Base-by-base conservation (phyloP, 2,113 vertebrate genomes). In the Chunga burmeisteri region DNA sequence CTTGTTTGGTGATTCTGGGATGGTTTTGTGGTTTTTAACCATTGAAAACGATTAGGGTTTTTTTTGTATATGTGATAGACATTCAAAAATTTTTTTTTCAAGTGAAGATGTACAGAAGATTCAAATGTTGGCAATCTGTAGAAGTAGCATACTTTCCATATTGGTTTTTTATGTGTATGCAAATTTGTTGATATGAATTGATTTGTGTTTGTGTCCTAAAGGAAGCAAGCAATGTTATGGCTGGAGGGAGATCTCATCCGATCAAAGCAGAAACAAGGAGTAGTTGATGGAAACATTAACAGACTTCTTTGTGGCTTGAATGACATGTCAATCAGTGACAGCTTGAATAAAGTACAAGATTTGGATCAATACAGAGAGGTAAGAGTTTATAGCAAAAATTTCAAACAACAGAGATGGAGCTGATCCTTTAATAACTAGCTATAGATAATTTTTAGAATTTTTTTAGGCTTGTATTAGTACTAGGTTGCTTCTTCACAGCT, bases 161-260 rank as follows among this genome's bases (percentile, higher is more conserved):
- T 2, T 70, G 5, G 0, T 42, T 88, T 88, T 87, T 63, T 52
- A 40, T 27, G 5, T 84, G 16, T 47, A 15, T 63, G 30, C 27
- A 73, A 11, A 66, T 53, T 8, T 74, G 13, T 42, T 94, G 25
- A 56, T 72, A 16, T 11, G 40, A 88, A 50, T 61, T 65, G 29
- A 46, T 86, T 82, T 92, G 44, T 5, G 21, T 93, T 71, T 77
- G 14, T 94, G 23, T 90, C 97, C 84, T 86, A 72, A 98, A 99
- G 99, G 97, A 99, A 99, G 83, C 99, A 99, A 96, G 86, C 98
- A 2, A 96, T 96, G 9, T 92, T 99, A 62, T 99, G 99, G 99
- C 91, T 98, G 75, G 98, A 99, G 88, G 99, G 99, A 65, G 99
- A 99, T 86, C 94, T 98, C 73, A 98, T 98, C 66, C 98, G 95